Conservation (phyloP, 2,113 vertebrate genomes). For the Anhinga anhinga region DNA sequence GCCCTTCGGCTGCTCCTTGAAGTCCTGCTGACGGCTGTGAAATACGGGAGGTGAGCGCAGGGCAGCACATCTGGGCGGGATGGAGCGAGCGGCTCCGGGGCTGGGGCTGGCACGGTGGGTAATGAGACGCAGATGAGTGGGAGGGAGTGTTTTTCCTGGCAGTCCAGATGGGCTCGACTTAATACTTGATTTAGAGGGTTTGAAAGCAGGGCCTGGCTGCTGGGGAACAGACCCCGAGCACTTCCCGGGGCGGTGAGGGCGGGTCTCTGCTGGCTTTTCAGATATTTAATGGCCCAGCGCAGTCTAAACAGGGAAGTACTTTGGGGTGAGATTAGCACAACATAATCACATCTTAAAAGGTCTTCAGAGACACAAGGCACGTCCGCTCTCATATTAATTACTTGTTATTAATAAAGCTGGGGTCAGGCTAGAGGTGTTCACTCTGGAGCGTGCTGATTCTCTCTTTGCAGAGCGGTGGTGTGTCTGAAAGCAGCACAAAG, state of each 20-base stretch:
- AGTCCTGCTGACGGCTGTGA: conserved; percentile 35
- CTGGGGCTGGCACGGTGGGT: not conserved
- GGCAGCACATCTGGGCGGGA: conserved; percentile 30
- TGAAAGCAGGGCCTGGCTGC: conserved; percentile 19
- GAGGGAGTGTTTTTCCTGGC: conserved; percentile 49
- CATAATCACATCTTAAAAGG: conserved; percentile 67
- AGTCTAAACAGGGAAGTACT: conserved; percentile 57
- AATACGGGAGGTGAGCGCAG: not conserved
- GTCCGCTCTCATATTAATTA: conserved; percentile 52
- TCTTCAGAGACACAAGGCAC: conserved; percentile 53
- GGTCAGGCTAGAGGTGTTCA: not conserved
- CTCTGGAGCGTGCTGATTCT: not conserved
- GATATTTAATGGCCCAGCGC: conserved; percentile 38
- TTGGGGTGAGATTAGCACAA: conserved; percentile 57
- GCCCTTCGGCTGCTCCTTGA: not conserved
- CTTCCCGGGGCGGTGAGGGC: not conserved
- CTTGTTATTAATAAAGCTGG: conserved; percentile 49
- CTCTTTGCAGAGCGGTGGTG: not conserved
- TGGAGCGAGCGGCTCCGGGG: not conserved
- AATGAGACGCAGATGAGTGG: conserved; percentile 57
- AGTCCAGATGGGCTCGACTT: not conserved
- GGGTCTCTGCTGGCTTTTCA: not conserved
- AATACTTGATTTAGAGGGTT: conserved; percentile 46
- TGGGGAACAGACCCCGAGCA: not conserved
- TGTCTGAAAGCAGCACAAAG: not conserved